Evolutionary conservation across 2,888 invertebrate species (phyloP).

Genomic region (Tetranychus piercei): DNA sequence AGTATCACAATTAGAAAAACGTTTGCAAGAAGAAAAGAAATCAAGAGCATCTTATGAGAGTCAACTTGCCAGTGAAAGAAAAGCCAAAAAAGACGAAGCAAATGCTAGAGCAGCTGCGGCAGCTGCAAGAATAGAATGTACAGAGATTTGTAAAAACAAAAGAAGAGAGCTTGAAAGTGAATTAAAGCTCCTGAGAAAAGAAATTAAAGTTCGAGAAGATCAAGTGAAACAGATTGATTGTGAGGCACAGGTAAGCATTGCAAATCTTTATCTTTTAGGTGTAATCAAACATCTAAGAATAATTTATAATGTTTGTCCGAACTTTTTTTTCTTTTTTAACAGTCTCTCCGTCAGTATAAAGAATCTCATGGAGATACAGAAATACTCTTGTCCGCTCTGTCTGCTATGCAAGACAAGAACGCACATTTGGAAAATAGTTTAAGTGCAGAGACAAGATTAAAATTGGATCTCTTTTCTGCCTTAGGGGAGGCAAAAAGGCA

Average conservation of each 20-base stretch:
- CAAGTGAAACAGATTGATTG: conserved; percentile 41
- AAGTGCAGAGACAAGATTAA: conserved; percentile 88
- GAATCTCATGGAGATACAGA: conserved; percentile 49
- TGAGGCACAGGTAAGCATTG: conserved; percentile 36
- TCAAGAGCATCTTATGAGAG: conserved; percentile 52
- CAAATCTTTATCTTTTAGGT: not conserved
- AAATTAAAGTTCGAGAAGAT: conserved; percentile 47
- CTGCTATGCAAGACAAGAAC: conserved; percentile 72
- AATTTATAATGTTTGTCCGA: not conserved
- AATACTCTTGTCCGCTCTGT: conserved; percentile 54
- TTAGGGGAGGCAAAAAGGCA: conserved; percentile 83
- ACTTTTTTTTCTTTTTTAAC: conserved; percentile 25
- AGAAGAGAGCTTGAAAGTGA: conserved; percentile 47
- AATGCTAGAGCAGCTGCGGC: conserved; percentile 32
- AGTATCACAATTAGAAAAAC: conserved; percentile 53
- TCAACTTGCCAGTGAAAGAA: conserved; percentile 52
- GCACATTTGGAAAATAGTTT: conserved; percentile 76
- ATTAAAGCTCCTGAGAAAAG: conserved; percentile 45
- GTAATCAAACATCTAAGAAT: too few species aligned
- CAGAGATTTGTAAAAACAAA: conserved; percentile 45
- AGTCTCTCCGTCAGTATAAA: conserved; percentile 41
- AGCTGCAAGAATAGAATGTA: conserved; percentile 40
- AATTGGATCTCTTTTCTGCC: conserved; percentile 90
- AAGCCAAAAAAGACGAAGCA: conserved; percentile 45
- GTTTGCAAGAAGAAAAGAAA: conserved; percentile 65